These are phyloP conservation scores for Heterohyrax brucei DNA, from an alignment of 2,797 vertebrate species.

Conservation along the genomic window DNA sequence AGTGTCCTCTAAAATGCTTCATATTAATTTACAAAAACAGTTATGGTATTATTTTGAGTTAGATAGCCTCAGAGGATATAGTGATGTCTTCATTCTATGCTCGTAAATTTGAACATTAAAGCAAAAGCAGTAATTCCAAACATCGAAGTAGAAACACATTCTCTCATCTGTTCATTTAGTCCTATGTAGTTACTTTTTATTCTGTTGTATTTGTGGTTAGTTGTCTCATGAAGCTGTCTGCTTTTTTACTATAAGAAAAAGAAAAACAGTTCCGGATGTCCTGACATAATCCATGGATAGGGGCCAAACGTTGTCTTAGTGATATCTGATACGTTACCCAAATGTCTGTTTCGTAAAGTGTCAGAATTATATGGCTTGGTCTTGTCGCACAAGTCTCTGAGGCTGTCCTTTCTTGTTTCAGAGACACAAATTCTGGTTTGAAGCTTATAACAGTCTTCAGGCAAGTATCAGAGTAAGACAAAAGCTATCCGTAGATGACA, in stretches of 20 bases:
- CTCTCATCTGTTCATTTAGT: neutral
- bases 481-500: neutral
- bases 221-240: neutral
- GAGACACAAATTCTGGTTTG: neutral
- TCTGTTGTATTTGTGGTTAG: neutral
- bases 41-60: neutral
- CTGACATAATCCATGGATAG: neutral
- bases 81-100: neutral
- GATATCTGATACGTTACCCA: neutral
- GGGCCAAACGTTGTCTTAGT: neutral
- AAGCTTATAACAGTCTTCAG: neutral
- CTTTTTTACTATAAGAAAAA: neutral
- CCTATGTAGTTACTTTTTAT: neutral
- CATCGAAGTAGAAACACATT: neutral
- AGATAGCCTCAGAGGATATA: neutral
- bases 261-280: neutral
- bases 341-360: neutral
- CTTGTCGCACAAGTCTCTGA: neutral
- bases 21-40: neutral
- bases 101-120: neutral
- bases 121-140: neutral
- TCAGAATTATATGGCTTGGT: neutral
- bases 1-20: neutral
- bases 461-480: neutral
- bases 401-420: neutral